A percentile compares a stretch with the other conserved stretches of the same genome.
phyloP scores from a whole-genome alignment of 2,797 vertebrate species.

The Micrastur ruficollis region DNA sequence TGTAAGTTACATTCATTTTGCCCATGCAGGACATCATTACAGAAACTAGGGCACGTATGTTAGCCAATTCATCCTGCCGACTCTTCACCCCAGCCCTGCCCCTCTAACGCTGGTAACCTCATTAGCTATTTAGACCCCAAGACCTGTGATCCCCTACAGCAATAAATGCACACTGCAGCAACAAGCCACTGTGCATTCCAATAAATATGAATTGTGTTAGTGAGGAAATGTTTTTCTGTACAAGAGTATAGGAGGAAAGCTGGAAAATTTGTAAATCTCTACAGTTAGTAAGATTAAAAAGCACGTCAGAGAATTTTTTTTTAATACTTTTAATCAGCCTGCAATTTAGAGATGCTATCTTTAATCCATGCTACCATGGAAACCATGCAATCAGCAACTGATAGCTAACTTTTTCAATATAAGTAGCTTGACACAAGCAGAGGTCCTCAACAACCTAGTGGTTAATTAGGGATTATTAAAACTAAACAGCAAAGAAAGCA shows the following conservation, averaged over 20 bases:
- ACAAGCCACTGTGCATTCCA: neutral
- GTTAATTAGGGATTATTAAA: neutral
- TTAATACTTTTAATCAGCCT: neutral
- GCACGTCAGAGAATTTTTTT: neutral
- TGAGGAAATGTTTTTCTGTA: neutral
- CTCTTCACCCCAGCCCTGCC: neutral
- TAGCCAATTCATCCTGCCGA: neutral
- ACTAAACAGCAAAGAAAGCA: neutral
- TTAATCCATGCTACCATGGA: neutral
- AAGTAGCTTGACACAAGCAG: neutral
- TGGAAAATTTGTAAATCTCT: neutral
- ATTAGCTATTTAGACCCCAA: neutral
- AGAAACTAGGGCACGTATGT: accelerated
- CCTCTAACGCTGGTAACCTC: neutral
- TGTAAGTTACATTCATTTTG: neutral
- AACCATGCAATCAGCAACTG: neutral
- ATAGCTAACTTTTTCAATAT: neutral
- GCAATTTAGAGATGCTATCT: neutral
- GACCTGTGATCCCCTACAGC: neutral
- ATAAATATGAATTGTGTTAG: neutral
- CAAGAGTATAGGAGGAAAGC: neutral
- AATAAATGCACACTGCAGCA: neutral
- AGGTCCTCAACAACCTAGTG: neutral
- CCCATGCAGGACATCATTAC: neutral
- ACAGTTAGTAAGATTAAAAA: neutral